Base-by-base conservation (phyloP, 2,797 vertebrate species). In the Picus viridis region DNA sequence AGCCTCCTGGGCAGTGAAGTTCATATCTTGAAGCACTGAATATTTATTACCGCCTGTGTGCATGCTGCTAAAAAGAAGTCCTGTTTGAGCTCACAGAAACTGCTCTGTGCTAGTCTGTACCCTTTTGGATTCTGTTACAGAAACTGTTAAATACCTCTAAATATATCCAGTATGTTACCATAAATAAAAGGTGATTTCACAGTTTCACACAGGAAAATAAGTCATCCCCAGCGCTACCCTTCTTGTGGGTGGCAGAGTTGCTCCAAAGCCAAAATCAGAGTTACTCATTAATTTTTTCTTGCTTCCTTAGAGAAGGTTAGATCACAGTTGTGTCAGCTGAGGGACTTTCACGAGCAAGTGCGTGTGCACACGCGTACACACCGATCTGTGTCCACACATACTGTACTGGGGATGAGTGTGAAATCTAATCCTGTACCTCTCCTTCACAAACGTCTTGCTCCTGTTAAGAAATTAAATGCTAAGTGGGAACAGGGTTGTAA, bases 181-280 rank as follows among this genome's bases (percentile, higher is more conserved):
- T 80, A 85, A 84, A 65, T 92, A 92, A 95, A 69, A 81, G 26
- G 47, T 71, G 56, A 39, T 74, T 95, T 96, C 79, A 75, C 62
- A 72, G 78, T 95, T 96, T 95, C 92, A 87, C 65, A 73, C 34
- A n/a, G 3, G 30, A 32, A 83, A 90, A 72, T 69, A 88, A 78
- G 73, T 18, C 9, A 75, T 84, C 96, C 84, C 45, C 67, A 88
- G 54, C 89, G 69, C 83, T 94, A 94, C 72, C 64, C 64, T 90
- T 78, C 64, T 96, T 91, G 63, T 80, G 83, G 78, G 54, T 95
- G 70, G 83, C 64, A 81, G 86, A 95, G 91, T 63, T 92, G 43
- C 83, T 91, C n/a, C 78, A 82, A 97, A 93, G 82, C 63, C 77
- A 83, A 92, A 94, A 89, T 80, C 69, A 86, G 87, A 97, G 93